Conservation (phyloP, 2,888 invertebrate genomes). For the Polietes domitor region DNA sequence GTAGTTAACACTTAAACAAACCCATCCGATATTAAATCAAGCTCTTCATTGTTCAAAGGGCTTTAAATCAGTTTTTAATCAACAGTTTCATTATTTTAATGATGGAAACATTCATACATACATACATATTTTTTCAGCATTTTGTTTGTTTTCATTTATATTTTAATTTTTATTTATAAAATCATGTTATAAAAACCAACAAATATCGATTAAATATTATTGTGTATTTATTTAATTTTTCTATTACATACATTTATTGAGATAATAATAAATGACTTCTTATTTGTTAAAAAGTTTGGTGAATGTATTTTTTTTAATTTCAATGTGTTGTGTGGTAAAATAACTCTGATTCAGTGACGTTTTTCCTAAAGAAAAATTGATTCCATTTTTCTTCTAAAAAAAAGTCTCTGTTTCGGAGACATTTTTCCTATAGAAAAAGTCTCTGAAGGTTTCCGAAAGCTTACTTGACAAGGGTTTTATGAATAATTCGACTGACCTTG, state of each 20-base stretch:
- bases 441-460: too few relatives aligned
- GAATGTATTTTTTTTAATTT: neutral
- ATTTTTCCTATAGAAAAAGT: too few relatives aligned
- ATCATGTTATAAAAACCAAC: neutral
- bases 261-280: neutral
- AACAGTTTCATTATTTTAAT: neutral
- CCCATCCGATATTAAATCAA: slow-evolving; percentile 43
- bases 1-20: slow-evolving; percentile 14
- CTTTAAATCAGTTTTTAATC: slow-evolving; percentile 36
- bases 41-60: slow-evolving; percentile 43
- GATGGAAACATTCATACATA: neutral
- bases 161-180: neutral
- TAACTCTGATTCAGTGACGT: too few relatives aligned
- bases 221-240: slow-evolving; percentile 11
- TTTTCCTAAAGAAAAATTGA: too few relatives aligned
- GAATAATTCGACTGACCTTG: too few relatives aligned
- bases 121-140: neutral
- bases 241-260: neutral
- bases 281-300: neutral
- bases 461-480: too few relatives aligned
- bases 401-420: too few relatives aligned
- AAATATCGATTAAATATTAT: neutral
- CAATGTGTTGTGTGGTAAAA: too few relatives aligned
- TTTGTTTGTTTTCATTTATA: neutral
- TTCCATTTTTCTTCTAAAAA: too few relatives aligned